Percentiles rank a stretch among this genome's conserved stretches.
These are phyloP conservation scores for Drosophila niveifrons DNA, from an alignment of 2,888 invertebrate genomes.

Conservation along the genomic window DNA sequence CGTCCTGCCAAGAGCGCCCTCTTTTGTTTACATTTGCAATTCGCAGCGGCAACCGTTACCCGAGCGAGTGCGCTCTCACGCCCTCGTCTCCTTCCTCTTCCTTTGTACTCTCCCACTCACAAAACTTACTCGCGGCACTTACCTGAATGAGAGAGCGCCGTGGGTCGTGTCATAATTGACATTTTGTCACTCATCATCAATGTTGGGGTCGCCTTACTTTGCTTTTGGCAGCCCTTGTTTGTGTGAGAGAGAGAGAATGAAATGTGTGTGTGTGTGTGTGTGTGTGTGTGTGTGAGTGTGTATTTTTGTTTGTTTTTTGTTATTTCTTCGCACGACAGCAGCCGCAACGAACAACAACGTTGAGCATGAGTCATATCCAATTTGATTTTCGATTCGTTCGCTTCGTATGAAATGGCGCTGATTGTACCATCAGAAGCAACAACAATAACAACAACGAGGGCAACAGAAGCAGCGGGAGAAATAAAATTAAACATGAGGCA, in stretches of 20 bases:
- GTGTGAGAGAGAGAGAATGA: constrained; percentile 3
- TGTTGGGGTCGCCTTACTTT: constrained; percentile 14
- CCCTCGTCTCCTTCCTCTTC: neutral
- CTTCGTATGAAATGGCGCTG: constrained; percentile 76
- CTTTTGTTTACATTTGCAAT: constrained; percentile 47
- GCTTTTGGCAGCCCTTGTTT: constrained; percentile 33
- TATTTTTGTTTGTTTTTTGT: constrained; percentile 49
- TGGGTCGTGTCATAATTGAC: constrained; percentile 38
- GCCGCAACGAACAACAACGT: constrained; percentile 16
- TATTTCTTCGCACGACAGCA: constrained; percentile 38
- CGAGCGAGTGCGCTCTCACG: neutral
- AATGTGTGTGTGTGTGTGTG: constrained; percentile 10
- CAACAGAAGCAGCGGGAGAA: constrained; percentile 36
- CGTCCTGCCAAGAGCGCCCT: constrained; percentile 41
- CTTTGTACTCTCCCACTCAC: neutral
- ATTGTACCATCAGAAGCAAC: constrained; percentile 54
- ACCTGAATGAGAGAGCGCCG: constrained; percentile 4
- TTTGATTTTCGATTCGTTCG: constrained; percentile 68
- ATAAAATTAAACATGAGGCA: constrained; percentile 59
- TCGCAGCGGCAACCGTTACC: neutral
- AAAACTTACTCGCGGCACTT: constrained; percentile 1
- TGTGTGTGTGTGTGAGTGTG: constrained; percentile 8
- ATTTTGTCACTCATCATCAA: constrained; percentile 41
- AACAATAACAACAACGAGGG: constrained; percentile 21
- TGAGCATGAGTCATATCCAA: constrained; percentile 75